Evolutionary conservation across 2,113 vertebrate genomes (phyloP), one percentile per base, ranked within the genome.

Genomic region (Trogon melanurus): DNA sequence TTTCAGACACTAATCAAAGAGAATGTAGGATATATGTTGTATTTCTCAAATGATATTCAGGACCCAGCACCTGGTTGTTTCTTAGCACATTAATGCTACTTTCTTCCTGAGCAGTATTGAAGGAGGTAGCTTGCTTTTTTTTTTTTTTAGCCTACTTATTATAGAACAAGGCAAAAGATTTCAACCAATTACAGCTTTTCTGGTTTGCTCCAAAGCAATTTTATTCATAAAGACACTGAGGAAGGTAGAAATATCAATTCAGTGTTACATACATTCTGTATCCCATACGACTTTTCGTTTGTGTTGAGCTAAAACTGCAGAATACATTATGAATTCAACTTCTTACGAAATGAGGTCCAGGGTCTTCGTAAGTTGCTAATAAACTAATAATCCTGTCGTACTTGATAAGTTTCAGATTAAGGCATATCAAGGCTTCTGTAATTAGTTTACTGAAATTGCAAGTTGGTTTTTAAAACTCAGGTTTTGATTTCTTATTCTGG

Each of bases 1-100:
- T 53, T 81, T 57, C 2, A 0, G 1, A 38, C 25, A 9, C 3
- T 38, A 5, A 11, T 79, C 25, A 41, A 38, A 29, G 27, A 51
- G 17, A 41, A 48, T 19, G 5, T 78, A 69, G 38, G 13, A 13
- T 62, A 9, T 29, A 8, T 32, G 44, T 60, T 15, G 4, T 36
- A 9, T 16, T 70, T 26, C n/a, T 73, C 20, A 78, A 17, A 38
- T 58, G 18, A 5, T 71, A 62, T 72, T 47, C 13, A 74, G 38
- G 80, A n/a, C 17, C 16, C 6, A 32, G 13, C 17, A 26, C 51
- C 23, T 7, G 32, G 16, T 10, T 56, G 25, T 3, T 60, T 53
- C 83, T 86, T 86, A 41, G 45, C 18, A 56, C 4, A 7, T 32
- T 44, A 34, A 29, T 85, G 25, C 58, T 88, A 5, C 3, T 1